Evolutionary conservation across 1,140 invertebrate species (phyloP).

Genomic region (Zaprionus camerounensis): DNA sequence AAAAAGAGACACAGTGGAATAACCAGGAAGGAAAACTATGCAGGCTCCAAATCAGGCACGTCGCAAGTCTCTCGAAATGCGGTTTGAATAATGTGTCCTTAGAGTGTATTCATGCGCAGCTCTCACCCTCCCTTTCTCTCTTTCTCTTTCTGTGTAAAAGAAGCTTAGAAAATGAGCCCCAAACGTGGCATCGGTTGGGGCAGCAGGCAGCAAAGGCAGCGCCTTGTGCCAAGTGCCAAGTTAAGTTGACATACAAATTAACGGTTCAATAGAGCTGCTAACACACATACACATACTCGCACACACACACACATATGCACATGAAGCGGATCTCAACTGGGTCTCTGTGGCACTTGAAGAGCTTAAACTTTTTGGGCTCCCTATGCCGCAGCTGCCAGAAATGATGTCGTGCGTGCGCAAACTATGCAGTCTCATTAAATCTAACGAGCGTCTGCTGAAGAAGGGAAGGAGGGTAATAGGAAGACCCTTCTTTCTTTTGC

Average conservation of each 20-base stretch:
- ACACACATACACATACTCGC: slow-evolving; percentile 22
- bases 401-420: slow-evolving; percentile 81
- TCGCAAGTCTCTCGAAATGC: slow-evolving; percentile 48
- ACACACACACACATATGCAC: slow-evolving; percentile 19
- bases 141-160: slow-evolving; percentile 1
- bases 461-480: neutral
- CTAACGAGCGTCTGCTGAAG: slow-evolving; percentile 67
- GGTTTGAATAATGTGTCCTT: slow-evolving; percentile 47
- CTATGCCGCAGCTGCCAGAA: slow-evolving; percentile 39
- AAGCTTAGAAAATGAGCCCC: slow-evolving; percentile 27
- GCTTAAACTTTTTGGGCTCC: slow-evolving; percentile 8
- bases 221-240: slow-evolving; percentile 56
- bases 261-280: slow-evolving; percentile 72
- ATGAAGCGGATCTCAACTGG: slow-evolving; percentile 46
- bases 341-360: slow-evolving; percentile 63
- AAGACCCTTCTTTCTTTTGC: slow-evolving; percentile 1
- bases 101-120: slow-evolving; percentile 6
- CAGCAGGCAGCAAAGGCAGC: neutral
- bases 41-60: slow-evolving; percentile 41
- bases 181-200: slow-evolving; percentile 12
- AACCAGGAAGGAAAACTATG: slow-evolving; percentile 37
- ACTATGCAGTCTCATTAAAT: slow-evolving; percentile 81
- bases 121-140: neutral
- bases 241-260: slow-evolving; percentile 76
- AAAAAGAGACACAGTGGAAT: slow-evolving; percentile 1